Conservation (phyloP, 1,140 invertebrate species). For the Drosophila nasuta region DNA sequence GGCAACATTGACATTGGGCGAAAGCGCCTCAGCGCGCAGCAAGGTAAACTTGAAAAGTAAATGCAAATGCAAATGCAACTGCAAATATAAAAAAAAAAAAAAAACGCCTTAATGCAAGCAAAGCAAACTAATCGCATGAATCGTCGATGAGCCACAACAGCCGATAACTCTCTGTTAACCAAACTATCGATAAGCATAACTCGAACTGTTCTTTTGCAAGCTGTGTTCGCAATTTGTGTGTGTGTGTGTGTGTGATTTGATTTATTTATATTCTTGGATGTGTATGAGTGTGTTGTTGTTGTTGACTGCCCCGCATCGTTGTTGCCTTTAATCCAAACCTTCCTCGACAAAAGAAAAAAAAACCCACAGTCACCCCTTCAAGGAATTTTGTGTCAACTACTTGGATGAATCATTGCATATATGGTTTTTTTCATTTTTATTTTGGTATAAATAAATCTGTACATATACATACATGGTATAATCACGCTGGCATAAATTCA, state of each 20-base stretch:
- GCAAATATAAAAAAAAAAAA: slow-evolving; percentile 24
- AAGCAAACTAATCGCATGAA: slow-evolving; percentile 50
- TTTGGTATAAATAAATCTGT: not conserved
- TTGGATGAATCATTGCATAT: slow-evolving; percentile 10
- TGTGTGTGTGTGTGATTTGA: not conserved
- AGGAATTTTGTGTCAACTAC: not conserved
- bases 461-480: slow-evolving; percentile 3
- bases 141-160: not conserved
- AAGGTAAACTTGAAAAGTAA: slow-evolving; percentile 58
- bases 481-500: not conserved
- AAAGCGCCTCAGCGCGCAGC: slow-evolving; percentile 51
- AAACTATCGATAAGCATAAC: slow-evolving; percentile 1
- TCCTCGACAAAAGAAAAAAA: too few relatives aligned
- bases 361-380: not conserved
- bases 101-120: not conserved
- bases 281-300: slow-evolving; percentile 12
- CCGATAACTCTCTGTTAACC: slow-evolving; percentile 8
- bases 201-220: not conserved
- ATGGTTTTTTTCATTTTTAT: too few relatives aligned
- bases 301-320: not conserved
- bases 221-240: not conserved
- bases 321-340: too few relatives aligned
- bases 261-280: slow-evolving; percentile 1
- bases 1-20: slow-evolving; percentile 60
- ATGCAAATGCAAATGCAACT: not conserved